Conservation (phyloP, 2,113 vertebrate species). For the Amazona guildingii region DNA sequence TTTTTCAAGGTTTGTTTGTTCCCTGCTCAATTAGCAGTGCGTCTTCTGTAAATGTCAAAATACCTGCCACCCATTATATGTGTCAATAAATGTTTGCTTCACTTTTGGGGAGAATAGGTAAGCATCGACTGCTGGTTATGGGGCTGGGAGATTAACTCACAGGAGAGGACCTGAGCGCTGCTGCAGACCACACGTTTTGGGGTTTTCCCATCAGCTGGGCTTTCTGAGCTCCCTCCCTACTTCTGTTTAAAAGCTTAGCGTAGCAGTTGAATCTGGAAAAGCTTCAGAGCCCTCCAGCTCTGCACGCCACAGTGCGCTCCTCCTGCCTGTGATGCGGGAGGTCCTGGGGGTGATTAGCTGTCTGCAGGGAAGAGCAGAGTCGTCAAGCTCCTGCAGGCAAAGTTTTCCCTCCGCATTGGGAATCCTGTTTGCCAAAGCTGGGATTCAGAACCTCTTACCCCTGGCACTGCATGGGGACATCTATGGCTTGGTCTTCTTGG, state of each 20-base stretch:
- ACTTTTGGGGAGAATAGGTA: neutral
- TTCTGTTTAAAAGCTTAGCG: neutral
- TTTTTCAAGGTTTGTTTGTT: neutral
- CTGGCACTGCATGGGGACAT: neutral
- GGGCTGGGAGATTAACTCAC: neutral
- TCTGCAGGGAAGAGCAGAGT: neutral
- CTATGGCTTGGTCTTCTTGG: neutral
- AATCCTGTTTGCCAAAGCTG: neutral
- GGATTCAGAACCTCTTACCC: rapidly evolving
- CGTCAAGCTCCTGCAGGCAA: neutral
- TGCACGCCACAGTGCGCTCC: no score
- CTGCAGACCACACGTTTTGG: neutral
- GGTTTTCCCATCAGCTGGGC: neutral
- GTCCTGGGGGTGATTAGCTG: neutral
- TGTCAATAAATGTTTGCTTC: neutral
- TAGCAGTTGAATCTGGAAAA: neutral
- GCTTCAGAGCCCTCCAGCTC: neutral
- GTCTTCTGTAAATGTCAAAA: constrained; percentile 12
- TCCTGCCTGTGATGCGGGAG: neutral
- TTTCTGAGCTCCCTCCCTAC: neutral
- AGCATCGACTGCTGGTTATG: neutral
- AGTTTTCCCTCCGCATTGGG: neutral
- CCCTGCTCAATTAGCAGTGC: neutral
- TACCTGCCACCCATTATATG: neutral
- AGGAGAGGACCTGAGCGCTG: neutral